Evolutionary conservation across 1,140 invertebrate genomes (phyloP).

Genomic region (Drosophila rufa): DNA sequence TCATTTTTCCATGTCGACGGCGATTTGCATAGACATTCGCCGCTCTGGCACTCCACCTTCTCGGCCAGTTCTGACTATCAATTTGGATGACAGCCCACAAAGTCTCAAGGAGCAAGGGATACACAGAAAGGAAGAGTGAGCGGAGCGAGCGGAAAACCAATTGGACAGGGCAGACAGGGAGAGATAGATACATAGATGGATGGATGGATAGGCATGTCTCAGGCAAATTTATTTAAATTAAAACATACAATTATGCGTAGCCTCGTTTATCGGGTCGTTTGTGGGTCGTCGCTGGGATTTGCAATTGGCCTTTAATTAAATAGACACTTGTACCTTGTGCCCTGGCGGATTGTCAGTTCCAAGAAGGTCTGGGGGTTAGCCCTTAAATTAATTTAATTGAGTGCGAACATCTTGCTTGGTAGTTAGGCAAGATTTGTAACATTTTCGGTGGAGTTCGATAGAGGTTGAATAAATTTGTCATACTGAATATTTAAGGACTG

Average conservation of each 20-base stretch:
- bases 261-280: conserved; percentile 62
- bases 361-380: conserved; percentile 13
- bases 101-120: conserved; percentile 12
- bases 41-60: conserved; percentile 24
- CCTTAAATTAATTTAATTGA: conserved; percentile 50
- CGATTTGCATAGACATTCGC: conserved; percentile 68
- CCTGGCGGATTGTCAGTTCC: conserved; percentile 20
- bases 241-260: conserved; percentile 71
- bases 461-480: background rate
- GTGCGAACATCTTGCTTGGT: conserved; percentile 11
- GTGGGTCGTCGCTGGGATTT: conserved; percentile 52
- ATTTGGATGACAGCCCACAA: conserved; percentile 64
- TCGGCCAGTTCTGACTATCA: conserved; percentile 56
- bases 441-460: background rate
- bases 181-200: conserved; percentile 17
- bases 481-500: background rate
- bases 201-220: conserved; percentile 56
- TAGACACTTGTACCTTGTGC: conserved; percentile 41
- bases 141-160: background rate
- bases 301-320: conserved; percentile 60
- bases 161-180: conserved; percentile 10
- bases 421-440: background rate
- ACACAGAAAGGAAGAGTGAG: background rate
- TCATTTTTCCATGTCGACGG: conserved; percentile 69
- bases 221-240: conserved; percentile 76